Percentiles rank a stretch among this genome's conserved stretches.
Evolutionary conservation across 2,888 invertebrate genomes (phyloP).

Genomic region (Hecatera dysodea): DNA sequence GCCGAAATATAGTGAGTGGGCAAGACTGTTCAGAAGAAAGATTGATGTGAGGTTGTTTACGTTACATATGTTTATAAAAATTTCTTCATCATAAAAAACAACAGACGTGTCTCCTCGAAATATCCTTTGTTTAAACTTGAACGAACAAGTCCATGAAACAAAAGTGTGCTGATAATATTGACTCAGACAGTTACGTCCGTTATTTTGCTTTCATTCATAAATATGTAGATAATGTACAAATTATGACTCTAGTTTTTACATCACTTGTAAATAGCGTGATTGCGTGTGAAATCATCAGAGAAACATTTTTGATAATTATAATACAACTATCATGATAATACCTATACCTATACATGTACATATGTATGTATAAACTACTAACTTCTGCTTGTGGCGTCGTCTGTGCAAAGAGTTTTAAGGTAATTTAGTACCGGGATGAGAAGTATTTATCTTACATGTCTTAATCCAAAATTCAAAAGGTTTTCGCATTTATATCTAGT

Average conservation of each 20-base stretch:
- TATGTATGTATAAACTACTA: too few relatives aligned
- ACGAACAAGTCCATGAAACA: slow-evolving; percentile 3
- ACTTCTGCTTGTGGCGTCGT: too few relatives aligned
- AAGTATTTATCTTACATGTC: too few relatives aligned
- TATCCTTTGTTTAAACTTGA: background rate
- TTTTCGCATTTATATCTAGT: too few relatives aligned
- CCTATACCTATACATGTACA: too few relatives aligned
- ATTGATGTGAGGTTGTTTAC: too few relatives aligned
- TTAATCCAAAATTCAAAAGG: too few relatives aligned
- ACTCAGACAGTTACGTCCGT: slow-evolving; percentile 22
- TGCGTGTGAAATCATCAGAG: slow-evolving; percentile 45
- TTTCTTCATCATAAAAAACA: background rate
- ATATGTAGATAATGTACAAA: slow-evolving; percentile 13
- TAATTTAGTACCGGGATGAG: too few relatives aligned
- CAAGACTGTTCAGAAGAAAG: too few relatives aligned
- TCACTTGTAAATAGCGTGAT: slow-evolving; percentile 50
- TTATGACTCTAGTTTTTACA: slow-evolving; percentile 9
- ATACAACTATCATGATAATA: too few relatives aligned
- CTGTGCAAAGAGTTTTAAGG: background rate
- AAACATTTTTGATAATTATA: slow-evolving; percentile 28
- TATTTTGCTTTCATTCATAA: slow-evolving; percentile 49
- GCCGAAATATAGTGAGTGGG: too few relatives aligned
- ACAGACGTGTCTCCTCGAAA: background rate
- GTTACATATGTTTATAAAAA: too few relatives aligned
- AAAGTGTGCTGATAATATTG: slow-evolving; percentile 11